Evolutionary conservation across 2,888 invertebrate genomes (phyloP).

Genomic region (Macrosiphum euphorbiae): DNA sequence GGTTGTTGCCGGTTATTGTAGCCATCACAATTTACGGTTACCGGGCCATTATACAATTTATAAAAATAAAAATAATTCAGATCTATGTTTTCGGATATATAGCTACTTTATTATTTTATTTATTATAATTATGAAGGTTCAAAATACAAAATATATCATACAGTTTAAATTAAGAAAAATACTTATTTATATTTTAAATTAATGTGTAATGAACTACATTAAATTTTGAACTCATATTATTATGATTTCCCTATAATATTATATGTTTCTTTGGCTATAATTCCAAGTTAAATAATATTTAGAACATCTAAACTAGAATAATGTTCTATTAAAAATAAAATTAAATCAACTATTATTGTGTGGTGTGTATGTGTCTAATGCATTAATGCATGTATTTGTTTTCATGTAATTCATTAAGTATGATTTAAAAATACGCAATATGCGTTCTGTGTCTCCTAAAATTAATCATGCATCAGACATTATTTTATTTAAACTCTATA

Average conservation of each 20-base stretch:
- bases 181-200: background rate
- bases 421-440: conserved; percentile 34
- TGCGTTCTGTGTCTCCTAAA: conserved; percentile 34
- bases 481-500: background rate
- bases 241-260: background rate
- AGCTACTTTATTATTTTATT: background rate
- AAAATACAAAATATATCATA: conserved; percentile 23
- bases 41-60: background rate
- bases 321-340: background rate
- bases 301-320: background rate
- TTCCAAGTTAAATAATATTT: background rate
- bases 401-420: conserved; percentile 20
- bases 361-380: background rate
- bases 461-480: conserved; percentile 16
- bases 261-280: background rate
- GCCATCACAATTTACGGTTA: background rate
- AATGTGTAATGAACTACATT: conserved; percentile 4
- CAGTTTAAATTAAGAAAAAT: background rate
- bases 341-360: background rate
- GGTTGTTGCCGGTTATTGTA: background rate
- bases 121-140: background rate
- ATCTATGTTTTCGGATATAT: background rate
- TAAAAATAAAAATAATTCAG: background rate
- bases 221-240: background rate
- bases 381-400: background rate